Base-by-base conservation (phyloP, 2,113 vertebrate genomes). In the Dasyurus viverrinus region DNA sequence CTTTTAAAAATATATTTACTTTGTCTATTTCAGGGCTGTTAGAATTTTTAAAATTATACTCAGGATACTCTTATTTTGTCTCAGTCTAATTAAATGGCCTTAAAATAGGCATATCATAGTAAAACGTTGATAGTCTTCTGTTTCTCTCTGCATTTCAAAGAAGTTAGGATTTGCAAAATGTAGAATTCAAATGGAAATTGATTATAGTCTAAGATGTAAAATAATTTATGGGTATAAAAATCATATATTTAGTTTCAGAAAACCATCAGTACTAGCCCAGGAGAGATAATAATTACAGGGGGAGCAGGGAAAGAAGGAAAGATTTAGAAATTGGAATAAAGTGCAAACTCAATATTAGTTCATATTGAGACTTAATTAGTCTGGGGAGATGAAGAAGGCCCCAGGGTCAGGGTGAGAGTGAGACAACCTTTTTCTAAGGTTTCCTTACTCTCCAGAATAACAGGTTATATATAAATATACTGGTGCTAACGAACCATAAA, bases 1-100 rank as follows among this genome's bases (percentile, higher is more conserved):
- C 89, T 92, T 94, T 96, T 93, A 12, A 60, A 95, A 93, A 57
- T 46, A 93, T 90, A 90, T 60, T 93, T 76, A 92, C 55, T 92
- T 90, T 91, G 5, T 23, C 55, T 95, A 93, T 26, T 53, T 93
- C 2, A 68, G 89, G 57, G 46, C 22, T 92, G 50, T 92, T 53
- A 93, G 50, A 68, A 8, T 26, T 47, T 89, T 92, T 89, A n/a
- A n/a, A n/a, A 94, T 60, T 94, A 47, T 90, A 91, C 46, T 52
- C 48, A 91, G 7, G 90, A 36, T 47, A 9, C 55, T 26, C 46
- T 48, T 42, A 47, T 1, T 84, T 60, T 90, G 22, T 89, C 57
- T 19, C 54, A 93, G 42, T 60, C 55, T 68, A 90, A 95, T 60
- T 91, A 96, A 92, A 57, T 93, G 76, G 89, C 92, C 93, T 93